Evolutionary conservation across 2,888 invertebrate genomes (phyloP).

Genomic region (Eudasyphora cyanicolor): DNA sequence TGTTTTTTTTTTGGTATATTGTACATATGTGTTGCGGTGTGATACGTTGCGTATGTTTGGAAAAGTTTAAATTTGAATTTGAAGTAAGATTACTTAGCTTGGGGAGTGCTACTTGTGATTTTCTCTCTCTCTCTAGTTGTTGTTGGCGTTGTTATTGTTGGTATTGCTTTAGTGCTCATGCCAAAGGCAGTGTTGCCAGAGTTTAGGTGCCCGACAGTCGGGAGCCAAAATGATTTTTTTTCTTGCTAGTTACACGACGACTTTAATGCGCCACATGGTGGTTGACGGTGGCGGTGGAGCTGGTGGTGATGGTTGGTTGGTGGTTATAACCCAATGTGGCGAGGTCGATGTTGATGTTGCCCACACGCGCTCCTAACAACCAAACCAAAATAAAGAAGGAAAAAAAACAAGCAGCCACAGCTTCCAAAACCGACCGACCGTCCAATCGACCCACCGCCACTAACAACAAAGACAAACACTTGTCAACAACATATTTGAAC

Average conservation of each 20-base stretch:
- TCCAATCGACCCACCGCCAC: slow-evolving; percentile 14
- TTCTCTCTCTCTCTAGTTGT: too few relatives aligned
- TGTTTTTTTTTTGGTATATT: not conserved
- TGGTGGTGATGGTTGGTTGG: not conserved
- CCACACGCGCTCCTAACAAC: slow-evolving; percentile 47
- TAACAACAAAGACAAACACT: slow-evolving; percentile 41
- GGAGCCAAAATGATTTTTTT: slow-evolving; percentile 80
- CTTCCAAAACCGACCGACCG: slow-evolving; percentile 7
- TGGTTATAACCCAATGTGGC: slow-evolving; percentile 6
- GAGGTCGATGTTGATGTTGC: slow-evolving; percentile 37
- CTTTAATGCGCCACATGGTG: slow-evolving; percentile 59
- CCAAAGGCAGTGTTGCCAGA: slow-evolving; percentile 60
- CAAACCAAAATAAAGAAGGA: slow-evolving; percentile 49
- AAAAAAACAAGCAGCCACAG: slow-evolving; percentile 48
- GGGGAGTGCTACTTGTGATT: slow-evolving; percentile 20
- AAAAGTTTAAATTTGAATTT: slow-evolving; percentile 38
- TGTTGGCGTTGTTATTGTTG: slow-evolving; percentile 13
- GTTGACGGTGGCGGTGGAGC: slow-evolving; percentile 56
- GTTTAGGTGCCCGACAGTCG: slow-evolving; percentile 81
- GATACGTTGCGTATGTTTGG: not conserved
- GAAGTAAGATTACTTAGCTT: slow-evolving; percentile 30
- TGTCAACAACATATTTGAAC: slow-evolving; percentile 59
- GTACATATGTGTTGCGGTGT: not conserved
- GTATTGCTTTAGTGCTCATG: too few relatives aligned
- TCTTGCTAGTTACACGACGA: slow-evolving; percentile 64